phyloP scores from a whole-genome alignment of 37 sponge, comb jelly and placozoan species.

The Bolinopsis microptera region DNA sequence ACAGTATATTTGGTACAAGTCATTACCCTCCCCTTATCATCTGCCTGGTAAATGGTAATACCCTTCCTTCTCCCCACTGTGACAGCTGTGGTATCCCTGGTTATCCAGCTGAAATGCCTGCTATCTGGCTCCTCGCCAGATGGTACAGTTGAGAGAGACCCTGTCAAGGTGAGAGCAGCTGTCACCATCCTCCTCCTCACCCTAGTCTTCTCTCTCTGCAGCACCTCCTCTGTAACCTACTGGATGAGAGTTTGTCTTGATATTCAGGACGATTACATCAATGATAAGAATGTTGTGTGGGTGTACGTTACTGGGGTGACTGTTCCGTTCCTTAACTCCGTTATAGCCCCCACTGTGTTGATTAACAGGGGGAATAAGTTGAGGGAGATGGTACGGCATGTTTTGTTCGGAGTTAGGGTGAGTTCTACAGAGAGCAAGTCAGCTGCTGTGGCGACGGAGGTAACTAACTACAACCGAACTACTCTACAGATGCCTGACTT shows the following conservation, averaged over 20 bases:
- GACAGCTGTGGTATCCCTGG: not conserved
- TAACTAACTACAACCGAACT: too few relatives aligned
- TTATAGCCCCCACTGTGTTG: not conserved
- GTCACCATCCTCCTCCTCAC: not conserved
- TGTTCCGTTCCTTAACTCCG: not conserved
- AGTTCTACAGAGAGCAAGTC: too few relatives aligned
- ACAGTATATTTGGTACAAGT: not conserved
- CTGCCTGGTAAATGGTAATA: not conserved
- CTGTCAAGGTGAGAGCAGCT: not conserved
- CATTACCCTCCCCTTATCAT: not conserved
- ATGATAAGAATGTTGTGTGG: not conserved
- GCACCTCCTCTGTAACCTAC: not conserved
- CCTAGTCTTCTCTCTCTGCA: not conserved
- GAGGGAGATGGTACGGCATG: not conserved
- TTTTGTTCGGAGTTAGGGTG: too few relatives aligned
- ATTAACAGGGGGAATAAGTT: not conserved
- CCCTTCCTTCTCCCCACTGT: not conserved
- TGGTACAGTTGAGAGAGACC: not conserved
- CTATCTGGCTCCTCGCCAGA: not conserved
- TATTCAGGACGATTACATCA: not conserved
- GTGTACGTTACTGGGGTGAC: not conserved
- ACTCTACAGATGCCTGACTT: too few relatives aligned
- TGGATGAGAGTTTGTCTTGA: not conserved
- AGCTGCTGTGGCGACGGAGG: too few relatives aligned
- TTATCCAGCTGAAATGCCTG: not conserved